Percentiles rank a stretch among this genome's conserved stretches.
These are phyloP conservation scores for Cynaeus angustus DNA, from an alignment of 2,888 invertebrate species.

Conservation along the genomic window DNA sequence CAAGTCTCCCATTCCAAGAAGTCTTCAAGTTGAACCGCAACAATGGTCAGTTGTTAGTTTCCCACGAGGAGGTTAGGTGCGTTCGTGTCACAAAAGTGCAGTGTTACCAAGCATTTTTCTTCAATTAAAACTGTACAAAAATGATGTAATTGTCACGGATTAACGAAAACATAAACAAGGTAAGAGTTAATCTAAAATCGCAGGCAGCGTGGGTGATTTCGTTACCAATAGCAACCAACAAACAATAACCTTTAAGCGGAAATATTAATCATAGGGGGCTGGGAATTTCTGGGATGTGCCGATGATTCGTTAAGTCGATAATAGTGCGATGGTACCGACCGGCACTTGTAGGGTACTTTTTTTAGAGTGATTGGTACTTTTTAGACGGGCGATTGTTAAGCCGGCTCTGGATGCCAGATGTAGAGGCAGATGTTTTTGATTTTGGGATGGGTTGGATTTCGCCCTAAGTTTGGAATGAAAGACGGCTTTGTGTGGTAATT, in stretches of 20 bases:
- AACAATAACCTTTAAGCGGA: conserved; percentile 20
- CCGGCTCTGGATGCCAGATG: conserved; percentile 17
- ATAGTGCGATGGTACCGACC: conserved; percentile 8
- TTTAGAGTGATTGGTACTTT: conserved; percentile 7
- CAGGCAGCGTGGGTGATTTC: not conserved
- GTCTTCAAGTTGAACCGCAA: conserved; percentile 41
- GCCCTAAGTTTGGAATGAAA: not conserved
- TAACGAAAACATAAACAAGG: not conserved
- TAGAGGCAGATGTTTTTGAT: conserved; percentile 22
- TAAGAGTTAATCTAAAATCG: not conserved
- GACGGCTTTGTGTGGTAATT: not conserved
- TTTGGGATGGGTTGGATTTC: conserved; percentile 18
- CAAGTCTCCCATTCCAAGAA: conserved; percentile 30
- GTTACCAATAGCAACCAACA: conserved; percentile 7
- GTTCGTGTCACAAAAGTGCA: conserved; percentile 5
- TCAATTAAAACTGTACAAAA: conserved; percentile 14
- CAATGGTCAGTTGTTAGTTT: conserved; percentile 27
- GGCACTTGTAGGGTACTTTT: not conserved
- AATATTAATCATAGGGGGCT: conserved; percentile 11
- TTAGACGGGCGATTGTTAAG: not conserved
- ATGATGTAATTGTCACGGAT: conserved; percentile 3
- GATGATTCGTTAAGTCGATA: conserved; percentile 15
- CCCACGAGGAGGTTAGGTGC: conserved; percentile 15
- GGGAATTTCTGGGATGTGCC: conserved; percentile 1
- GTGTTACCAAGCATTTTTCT: not conserved